Base-by-base conservation (phyloP, 2,113 vertebrate genomes). In the Odocoileus hemionus region DNA sequence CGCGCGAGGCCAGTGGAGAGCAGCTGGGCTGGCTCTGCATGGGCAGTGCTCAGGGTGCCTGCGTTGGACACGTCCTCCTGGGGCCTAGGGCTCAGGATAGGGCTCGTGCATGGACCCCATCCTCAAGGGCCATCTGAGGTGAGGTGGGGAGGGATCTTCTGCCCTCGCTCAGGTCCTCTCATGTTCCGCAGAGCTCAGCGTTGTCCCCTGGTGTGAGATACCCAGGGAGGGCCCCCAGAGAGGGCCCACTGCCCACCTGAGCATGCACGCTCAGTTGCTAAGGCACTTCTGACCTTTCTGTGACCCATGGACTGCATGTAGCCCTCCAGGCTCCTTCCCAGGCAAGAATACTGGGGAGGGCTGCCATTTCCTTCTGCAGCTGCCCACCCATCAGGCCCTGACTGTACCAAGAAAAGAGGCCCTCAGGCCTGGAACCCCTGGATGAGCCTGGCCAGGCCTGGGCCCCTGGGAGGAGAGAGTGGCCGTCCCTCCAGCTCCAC, bases 131-230 rank as follows among this genome's bases (percentile, higher is more conserved):
- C 54, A 25, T 60, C 7, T 1, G 21, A 6, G 88, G 58, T 7
- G 30, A 19, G 33, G 45, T 43, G 23, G 43, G 14, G 43, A 5
- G n/a, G 3, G 4, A 61, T 26, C 39, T 2, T 36, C 43, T 47
- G 21, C 13, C 54, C 4, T 7, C 45, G 12, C 21, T 39, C 25
- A 15, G 36, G 88, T 4, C 28, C 5, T 6, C 17, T 58, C 88
- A 2, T 0, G 9, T 60, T n/a, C 10, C 0, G 1, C 52, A 28
- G 30, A 36, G 50, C 10, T 28, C 7, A 12, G 58, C 43, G 30
- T 21, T 43, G 47, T 4, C 4, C 60, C 7, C 0, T 0, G 7
- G 30, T 0, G 14, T 6, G 30, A 88, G 47, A 45, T 3, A 39
- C 3, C 3, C 0, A 7, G 55, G 15, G 9, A 45, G 67, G 6